Evolutionary conservation across 2,888 invertebrate genomes (phyloP).

Genomic region (Cheilosia scutellata): DNA sequence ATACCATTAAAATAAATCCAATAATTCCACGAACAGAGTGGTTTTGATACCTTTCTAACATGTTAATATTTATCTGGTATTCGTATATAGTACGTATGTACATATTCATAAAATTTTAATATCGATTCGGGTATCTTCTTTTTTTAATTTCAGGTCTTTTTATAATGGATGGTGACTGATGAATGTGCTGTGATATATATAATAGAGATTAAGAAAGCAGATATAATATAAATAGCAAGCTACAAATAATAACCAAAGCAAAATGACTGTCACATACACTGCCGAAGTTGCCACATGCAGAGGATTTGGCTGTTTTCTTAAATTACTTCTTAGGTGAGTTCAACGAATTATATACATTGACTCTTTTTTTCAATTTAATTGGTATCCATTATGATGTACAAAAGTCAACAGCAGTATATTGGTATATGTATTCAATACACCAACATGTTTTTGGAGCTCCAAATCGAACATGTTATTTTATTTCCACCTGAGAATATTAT

Average conservation of each 20-base stretch:
- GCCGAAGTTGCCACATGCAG: slow-evolving; percentile 94
- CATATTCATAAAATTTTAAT: slow-evolving; percentile 6
- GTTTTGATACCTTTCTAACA: neutral
- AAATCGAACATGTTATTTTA: no score
- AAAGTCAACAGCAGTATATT: no score
- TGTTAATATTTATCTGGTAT: no score
- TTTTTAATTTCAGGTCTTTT: slow-evolving; percentile 43
- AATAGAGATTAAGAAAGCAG: slow-evolving; percentile 32
- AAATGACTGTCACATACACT: slow-evolving; percentile 94
- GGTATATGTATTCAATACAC: no score
- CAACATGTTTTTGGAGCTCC: no score
- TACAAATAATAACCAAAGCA: slow-evolving; percentile 62
- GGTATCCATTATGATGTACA: no score
- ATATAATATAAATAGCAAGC: slow-evolving; percentile 38
- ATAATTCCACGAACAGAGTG: no score
- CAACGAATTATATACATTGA: neutral
- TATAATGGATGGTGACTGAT: slow-evolving; percentile 38
- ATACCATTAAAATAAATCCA: no score
- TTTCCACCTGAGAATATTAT: no score
- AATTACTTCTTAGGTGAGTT: slow-evolving; percentile 90
- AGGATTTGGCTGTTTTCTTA: slow-evolving; percentile 94
- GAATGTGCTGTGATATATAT: slow-evolving; percentile 42
- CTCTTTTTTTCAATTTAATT: no score
- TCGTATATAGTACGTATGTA: no score
- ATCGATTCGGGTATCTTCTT: neutral